Evolutionary conservation across 1,140 invertebrate genomes (phyloP).

Genomic region (Battus philenor): DNA sequence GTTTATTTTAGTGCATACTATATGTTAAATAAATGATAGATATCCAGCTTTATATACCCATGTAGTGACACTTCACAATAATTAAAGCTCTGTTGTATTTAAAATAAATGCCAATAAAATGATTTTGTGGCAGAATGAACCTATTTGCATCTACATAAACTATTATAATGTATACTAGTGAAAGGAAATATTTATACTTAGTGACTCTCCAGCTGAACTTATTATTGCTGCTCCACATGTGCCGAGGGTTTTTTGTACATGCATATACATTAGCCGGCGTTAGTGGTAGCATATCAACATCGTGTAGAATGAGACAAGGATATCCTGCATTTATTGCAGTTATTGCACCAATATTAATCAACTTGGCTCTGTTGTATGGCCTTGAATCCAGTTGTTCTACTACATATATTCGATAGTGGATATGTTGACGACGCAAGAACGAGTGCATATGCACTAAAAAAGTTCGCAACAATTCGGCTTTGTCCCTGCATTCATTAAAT

Average conservation of each 20-base stretch:
- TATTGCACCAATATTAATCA: conserved; percentile 94
- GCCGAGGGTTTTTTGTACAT: conserved; percentile 90
- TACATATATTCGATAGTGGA: conserved; percentile 88
- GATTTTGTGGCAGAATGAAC: no score
- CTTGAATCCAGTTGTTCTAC: conserved; percentile 88
- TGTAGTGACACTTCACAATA: neutral
- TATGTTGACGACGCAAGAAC: conserved; percentile 57
- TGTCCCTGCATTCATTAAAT: conserved; percentile 45
- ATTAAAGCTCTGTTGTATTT: conserved; percentile 3
- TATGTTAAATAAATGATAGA: no score
- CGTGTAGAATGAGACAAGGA: conserved; percentile 95
- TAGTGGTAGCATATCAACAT: conserved; percentile 95
- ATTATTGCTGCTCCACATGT: conserved; percentile 95
- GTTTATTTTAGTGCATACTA: no score
- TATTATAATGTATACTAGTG: no score
- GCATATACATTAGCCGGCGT: conserved; percentile 94
- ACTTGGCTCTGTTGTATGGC: conserved; percentile 94
- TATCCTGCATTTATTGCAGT: conserved; percentile 84
- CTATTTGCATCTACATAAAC: no score
- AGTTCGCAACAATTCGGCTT: conserved; percentile 57
- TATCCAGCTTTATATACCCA: no score
- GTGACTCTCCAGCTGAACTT: conserved; percentile 79
- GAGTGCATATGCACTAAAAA: conserved; percentile 71
- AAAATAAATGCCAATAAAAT: neutral
- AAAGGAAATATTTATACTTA: conserved; percentile 9